Evolutionary conservation across 2,888 invertebrate genomes (phyloP).

Genomic region (Tetanocera ferruginea): DNA sequence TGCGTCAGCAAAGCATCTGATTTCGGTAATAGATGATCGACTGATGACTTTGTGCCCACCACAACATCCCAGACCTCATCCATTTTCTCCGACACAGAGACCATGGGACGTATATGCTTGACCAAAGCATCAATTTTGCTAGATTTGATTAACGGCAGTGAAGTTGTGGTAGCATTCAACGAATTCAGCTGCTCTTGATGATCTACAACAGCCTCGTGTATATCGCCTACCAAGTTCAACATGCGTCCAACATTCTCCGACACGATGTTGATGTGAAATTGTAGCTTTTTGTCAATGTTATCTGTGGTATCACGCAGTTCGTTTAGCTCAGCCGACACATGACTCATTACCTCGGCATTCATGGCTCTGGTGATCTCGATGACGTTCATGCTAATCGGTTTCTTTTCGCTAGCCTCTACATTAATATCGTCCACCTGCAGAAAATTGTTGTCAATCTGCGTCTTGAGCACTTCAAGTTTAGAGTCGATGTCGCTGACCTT

Average conservation of each 20-base stretch:
- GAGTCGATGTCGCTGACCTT: slow-evolving; percentile 87
- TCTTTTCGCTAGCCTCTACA: slow-evolving; percentile 89
- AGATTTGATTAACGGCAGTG: slow-evolving; percentile 73
- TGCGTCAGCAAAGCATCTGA: slow-evolving; percentile 88
- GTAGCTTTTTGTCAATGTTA: slow-evolving; percentile 84
- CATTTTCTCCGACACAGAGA: slow-evolving; percentile 90
- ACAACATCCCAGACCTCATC: slow-evolving; percentile 93
- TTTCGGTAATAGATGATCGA: slow-evolving; percentile 87
- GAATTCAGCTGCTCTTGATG: slow-evolving; percentile 73
- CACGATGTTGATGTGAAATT: slow-evolving; percentile 86
- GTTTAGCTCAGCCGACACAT: slow-evolving; percentile 85
- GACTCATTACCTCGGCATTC: slow-evolving; percentile 84
- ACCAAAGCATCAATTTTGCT: slow-evolving; percentile 86
- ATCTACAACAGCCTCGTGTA: slow-evolving; percentile 87
- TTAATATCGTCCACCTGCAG: slow-evolving; percentile 86
- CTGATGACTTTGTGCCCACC: slow-evolving; percentile 88
- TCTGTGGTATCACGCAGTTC: slow-evolving; percentile 83
- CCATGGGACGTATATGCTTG: slow-evolving; percentile 86
- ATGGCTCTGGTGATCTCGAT: slow-evolving; percentile 87
- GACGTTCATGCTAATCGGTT: slow-evolving; percentile 86
- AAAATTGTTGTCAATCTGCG: slow-evolving; percentile 86
- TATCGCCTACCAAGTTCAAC: slow-evolving; percentile 83
- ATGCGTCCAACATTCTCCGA: slow-evolving; percentile 86
- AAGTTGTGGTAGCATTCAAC: slow-evolving; percentile 73
- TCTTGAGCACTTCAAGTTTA: slow-evolving; percentile 83